Base-by-base conservation (phyloP, 2,888 invertebrate genomes). In the Pammene aurita region DNA sequence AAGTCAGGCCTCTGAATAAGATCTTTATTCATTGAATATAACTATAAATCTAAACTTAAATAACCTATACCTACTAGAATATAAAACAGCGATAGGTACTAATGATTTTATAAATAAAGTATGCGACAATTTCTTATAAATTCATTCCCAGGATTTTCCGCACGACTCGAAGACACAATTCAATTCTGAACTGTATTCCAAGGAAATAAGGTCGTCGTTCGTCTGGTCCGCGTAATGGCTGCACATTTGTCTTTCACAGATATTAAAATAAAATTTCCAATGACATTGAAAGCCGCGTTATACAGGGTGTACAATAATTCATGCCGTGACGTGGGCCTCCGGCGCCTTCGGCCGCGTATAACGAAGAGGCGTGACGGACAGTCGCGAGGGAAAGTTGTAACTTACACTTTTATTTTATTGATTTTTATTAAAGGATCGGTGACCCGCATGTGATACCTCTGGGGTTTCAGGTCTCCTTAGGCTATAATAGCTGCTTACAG, bases 351-450 rank as follows among this genome's bases (percentile, higher is more conserved):
- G 18, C 63, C 57, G 38, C 63, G 57, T 65, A 69, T 69, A 69
- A 69, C 69, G 69, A 60, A 60, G 65, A 60, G 69, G 69, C 69
- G 69, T 58, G 52, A 60, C n/a, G 69, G 52, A 65, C 48, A n/a
- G 13, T 65, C 65, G 60, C 4, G 55, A 34, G 10, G 42, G 11
- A 34, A 55, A 48, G 50, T 48, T 6, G 14, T 46, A 14, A 46
- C 6, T 46, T 7, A 46, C 46, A n/a, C 46, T 46, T 46, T 10
- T 5, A 44, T 26, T 10, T 38, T 38, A 5, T 44, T 44, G 44
- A n/a, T n/a, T n/a, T n/a, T n/a, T n/a, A n/a, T n/a, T n/a, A n/a
- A n/a, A n/a, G n/a, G n/a, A n/a, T n/a, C n/a, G n/a, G n/a, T n/a
- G n/a, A n/a, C n/a, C n/a, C n/a, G n/a, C n/a, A n/a, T n/a, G n/a